A percentile compares a stretch with the other conserved stretches of the same genome.
phyloP scores from a whole-genome alignment of 2,888 invertebrate species.

The Siphonodentalium dalli region DNA sequence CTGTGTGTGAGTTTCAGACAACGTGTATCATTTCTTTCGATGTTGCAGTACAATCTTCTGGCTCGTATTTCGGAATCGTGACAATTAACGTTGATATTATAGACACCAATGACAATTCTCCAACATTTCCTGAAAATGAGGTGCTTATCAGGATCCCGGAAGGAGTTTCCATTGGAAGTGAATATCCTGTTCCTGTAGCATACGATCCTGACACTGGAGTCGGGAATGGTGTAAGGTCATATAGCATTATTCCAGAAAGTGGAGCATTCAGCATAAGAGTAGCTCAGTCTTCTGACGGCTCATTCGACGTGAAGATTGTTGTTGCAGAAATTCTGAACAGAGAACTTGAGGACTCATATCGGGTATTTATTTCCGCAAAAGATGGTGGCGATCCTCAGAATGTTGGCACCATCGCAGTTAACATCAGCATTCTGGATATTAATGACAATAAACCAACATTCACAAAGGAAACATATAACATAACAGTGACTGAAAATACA shows the following conservation, averaged over 20 bases:
- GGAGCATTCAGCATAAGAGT: slow-evolving; percentile 20
- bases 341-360: slow-evolving; percentile 27
- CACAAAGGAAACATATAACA: slow-evolving; percentile 16
- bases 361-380: slow-evolving; percentile 23
- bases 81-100: slow-evolving; percentile 33
- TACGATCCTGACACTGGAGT: slow-evolving; percentile 22
- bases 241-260: slow-evolving; percentile 27
- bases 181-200: slow-evolving; percentile 21
- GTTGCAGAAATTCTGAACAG: slow-evolving; percentile 29
- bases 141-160: slow-evolving; percentile 21
- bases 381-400: slow-evolving; percentile 30
- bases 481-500: slow-evolving; percentile 27
- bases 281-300: slow-evolving; percentile 17
- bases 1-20: slow-evolving; percentile 20
- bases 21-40: slow-evolving; percentile 22
- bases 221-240: slow-evolving; percentile 23
- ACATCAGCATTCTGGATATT: slow-evolving; percentile 28
- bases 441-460: slow-evolving; percentile 33
- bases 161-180: slow-evolving; percentile 14
- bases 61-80: slow-evolving; percentile 28
- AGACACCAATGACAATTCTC: slow-evolving; percentile 43
- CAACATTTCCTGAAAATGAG: slow-evolving; percentile 29
- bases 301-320: slow-evolving; percentile 21
- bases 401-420: slow-evolving; percentile 21
- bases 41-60: slow-evolving; percentile 16